Evolutionary conservation across 2,888 invertebrate species (phyloP).

Genomic region (Megalurothrips usitatus): DNA sequence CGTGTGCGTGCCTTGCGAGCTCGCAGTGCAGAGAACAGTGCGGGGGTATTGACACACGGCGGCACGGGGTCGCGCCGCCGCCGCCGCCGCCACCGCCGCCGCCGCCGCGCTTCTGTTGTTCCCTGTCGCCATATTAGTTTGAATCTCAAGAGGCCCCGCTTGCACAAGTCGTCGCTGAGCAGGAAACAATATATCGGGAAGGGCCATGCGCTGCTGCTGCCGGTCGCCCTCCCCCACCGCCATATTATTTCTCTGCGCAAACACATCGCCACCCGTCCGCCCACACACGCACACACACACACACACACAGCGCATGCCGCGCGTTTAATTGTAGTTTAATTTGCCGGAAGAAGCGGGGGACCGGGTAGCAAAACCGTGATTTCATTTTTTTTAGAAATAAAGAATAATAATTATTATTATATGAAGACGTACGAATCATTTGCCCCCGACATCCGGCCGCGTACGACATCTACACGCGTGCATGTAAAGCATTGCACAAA

Average conservation of each 20-base stretch:
- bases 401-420: too few species aligned
- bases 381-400: too few species aligned
- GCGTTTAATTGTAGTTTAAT: background rate
- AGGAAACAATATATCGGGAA: background rate
- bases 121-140: background rate
- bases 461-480: too few species aligned
- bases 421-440: too few species aligned
- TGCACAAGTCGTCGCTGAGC: background rate
- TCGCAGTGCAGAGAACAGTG: background rate
- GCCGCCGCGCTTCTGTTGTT: background rate
- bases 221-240: background rate
- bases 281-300: background rate
- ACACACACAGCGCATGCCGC: background rate
- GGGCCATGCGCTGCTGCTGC: background rate
- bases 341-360: background rate
- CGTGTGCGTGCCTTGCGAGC: background rate
- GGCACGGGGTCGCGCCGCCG: background rate
- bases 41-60: background rate
- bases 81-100: background rate
- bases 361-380: too few species aligned
- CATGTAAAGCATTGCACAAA: too few species aligned
- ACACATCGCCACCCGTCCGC: background rate
- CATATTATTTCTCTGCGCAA: constrained; percentile 1
- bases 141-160: background rate
- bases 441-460: too few species aligned